Evolutionary conservation across 2,113 vertebrate species (phyloP).

Genomic region (Chaetura pelagica): DNA sequence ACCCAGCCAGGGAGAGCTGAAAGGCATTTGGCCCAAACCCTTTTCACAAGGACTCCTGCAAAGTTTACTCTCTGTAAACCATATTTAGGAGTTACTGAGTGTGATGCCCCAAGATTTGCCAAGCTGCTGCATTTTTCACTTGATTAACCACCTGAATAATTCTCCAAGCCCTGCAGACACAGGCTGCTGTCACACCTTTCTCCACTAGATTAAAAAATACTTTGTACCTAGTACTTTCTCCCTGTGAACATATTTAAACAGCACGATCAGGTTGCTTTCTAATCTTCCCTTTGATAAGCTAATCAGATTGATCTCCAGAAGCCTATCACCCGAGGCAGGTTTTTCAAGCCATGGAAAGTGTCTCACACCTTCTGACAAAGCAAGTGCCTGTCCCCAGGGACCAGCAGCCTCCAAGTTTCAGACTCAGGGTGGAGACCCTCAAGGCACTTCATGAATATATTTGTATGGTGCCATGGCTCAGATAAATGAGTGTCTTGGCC

Average conservation of each 20-base stretch:
- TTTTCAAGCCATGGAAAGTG: background rate
- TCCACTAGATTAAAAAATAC: background rate
- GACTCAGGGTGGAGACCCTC: background rate
- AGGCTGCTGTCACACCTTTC: background rate
- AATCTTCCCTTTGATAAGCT: constrained; percentile 47
- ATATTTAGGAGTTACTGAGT: rapidly evolving
- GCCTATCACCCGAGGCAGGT: constrained; percentile 6
- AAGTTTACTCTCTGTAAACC: background rate
- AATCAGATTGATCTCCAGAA: constrained; percentile 46
- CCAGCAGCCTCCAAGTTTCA: background rate
- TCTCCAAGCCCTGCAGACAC: background rate
- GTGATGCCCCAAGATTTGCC: rapidly evolving
- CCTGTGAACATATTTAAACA: constrained; percentile 40
- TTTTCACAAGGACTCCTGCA: background rate
- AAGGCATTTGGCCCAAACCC: background rate
- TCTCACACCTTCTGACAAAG: background rate
- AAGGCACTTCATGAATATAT: background rate
- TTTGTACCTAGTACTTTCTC: background rate
- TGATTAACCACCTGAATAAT: background rate
- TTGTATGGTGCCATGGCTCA: background rate
- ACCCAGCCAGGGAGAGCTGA: background rate
- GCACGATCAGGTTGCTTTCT: constrained; percentile 20
- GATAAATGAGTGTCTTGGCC: background rate
- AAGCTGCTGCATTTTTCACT: background rate
- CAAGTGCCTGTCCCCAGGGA: background rate